A percentile compares a stretch with the other conserved stretches of the same genome.
These are phyloP conservation scores for Seira ritae DNA, from an alignment of 2,888 invertebrate species.

Conservation along the genomic window DNA sequence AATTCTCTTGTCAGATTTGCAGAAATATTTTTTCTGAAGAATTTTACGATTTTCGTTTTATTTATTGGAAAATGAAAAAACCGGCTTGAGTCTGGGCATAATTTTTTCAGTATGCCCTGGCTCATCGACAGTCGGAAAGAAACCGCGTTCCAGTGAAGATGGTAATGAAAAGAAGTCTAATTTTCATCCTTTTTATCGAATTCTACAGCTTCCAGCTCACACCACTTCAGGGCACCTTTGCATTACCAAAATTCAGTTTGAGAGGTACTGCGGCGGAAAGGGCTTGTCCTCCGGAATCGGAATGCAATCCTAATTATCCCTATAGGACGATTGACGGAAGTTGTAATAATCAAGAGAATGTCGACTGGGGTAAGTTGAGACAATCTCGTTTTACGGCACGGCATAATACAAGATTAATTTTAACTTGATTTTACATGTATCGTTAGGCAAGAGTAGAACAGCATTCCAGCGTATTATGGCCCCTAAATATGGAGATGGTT, in stretches of 20 bases:
- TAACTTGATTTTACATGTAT: not conserved
- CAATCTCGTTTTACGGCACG: not conserved
- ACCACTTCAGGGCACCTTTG: slow-evolving; percentile 71
- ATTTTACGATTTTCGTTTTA: not conserved
- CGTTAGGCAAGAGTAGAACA: slow-evolving; percentile 68
- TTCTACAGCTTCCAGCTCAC: slow-evolving; percentile 68
- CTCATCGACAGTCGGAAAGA: no score
- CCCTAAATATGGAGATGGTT: slow-evolving; percentile 83
- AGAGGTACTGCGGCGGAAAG: slow-evolving; percentile 67
- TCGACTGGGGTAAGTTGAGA: slow-evolving; percentile 85
- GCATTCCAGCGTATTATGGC: slow-evolving; percentile 82
- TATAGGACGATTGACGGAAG: slow-evolving; percentile 92
- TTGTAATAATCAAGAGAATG: slow-evolving; percentile 92
- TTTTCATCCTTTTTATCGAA: slow-evolving; percentile 19
- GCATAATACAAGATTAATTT: not conserved
- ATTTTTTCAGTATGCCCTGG: not conserved
- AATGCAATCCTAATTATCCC: slow-evolving; percentile 70
- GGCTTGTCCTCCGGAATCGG: slow-evolving; percentile 69
- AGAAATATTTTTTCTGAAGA: no score
- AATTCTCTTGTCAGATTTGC: no score
- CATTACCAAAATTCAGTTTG: slow-evolving; percentile 71
- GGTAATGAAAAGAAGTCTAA: slow-evolving; percentile 18
- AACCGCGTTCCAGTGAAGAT: no score
- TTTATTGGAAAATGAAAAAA: slow-evolving; percentile 6
- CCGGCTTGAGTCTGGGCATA: not conserved